phyloP scores from a whole-genome alignment of 1,140 invertebrate genomes.

The Rhagoletis pomonella region DNA sequence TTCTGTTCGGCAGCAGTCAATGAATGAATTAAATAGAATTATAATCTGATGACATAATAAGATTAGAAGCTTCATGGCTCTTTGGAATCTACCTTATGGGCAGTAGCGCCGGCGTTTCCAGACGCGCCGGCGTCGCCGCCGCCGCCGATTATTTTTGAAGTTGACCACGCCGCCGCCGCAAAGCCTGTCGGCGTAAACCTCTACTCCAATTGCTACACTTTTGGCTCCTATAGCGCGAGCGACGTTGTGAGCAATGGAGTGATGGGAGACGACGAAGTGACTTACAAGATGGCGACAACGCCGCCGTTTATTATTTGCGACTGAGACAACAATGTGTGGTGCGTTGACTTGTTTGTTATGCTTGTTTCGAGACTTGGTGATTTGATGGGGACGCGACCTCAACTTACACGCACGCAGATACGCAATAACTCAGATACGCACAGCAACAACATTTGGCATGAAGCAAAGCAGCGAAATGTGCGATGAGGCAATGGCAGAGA shows the following conservation, averaged over 20 bases:
- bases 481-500: background rate
- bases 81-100: too few species aligned
- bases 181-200: too few species aligned
- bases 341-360: conserved; percentile 1
- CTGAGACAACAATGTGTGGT: background rate
- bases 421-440: conserved; percentile 9
- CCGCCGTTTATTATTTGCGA: background rate
- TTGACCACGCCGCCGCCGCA: too few species aligned
- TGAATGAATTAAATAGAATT: too few species aligned
- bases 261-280: background rate
- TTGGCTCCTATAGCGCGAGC: background rate
- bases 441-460: conserved; percentile 12
- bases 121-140: too few species aligned
- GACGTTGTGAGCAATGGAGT: too few species aligned
- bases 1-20: too few species aligned
- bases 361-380: too few species aligned
- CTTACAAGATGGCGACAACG: conserved; percentile 37
- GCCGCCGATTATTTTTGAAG: too few species aligned
- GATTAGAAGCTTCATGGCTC: too few species aligned
- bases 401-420: background rate
- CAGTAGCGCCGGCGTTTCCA: too few species aligned
- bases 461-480: background rate
- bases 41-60: too few species aligned
- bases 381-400: background rate
- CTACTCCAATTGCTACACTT: background rate